phyloP scores from a whole-genome alignment of 2,113 vertebrate species.

The Cheirogaleus medius region DNA sequence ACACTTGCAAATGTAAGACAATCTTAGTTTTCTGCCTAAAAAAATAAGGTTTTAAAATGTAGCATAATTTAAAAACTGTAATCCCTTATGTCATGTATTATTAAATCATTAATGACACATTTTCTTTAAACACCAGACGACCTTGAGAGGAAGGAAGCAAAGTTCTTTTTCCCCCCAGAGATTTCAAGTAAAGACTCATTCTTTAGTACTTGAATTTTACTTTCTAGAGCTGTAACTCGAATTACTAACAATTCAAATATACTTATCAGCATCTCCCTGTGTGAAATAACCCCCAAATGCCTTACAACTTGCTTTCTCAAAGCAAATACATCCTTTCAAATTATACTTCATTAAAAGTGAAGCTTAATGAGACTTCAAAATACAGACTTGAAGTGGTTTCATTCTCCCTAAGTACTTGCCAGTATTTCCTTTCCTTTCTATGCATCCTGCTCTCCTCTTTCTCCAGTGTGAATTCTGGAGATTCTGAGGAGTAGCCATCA shows the following conservation, averaged over 20 bases:
- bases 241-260: constrained; percentile 8
- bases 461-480: neutral
- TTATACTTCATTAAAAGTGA: neutral
- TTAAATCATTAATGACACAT: neutral
- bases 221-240: constrained; percentile 13
- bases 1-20: neutral
- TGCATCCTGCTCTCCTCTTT: neutral
- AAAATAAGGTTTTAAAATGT: neutral
- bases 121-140: neutral
- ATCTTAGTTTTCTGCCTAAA: neutral
- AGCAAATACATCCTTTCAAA: neutral
- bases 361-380: neutral
- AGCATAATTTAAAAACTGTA: neutral
- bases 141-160: neutral
- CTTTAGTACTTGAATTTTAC: neutral
- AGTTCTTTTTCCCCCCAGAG: neutral
- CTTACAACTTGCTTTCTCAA: constrained; percentile 6
- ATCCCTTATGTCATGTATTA: neutral
- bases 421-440: neutral
- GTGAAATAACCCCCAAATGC: neutral
- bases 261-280: neutral
- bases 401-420: neutral
- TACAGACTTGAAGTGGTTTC: neutral
- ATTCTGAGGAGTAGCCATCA: neutral
- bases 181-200: neutral